These are phyloP conservation scores for Drosophila subpulchrella DNA, from an alignment of 1,140 invertebrate genomes.

Conservation along the genomic window DNA sequence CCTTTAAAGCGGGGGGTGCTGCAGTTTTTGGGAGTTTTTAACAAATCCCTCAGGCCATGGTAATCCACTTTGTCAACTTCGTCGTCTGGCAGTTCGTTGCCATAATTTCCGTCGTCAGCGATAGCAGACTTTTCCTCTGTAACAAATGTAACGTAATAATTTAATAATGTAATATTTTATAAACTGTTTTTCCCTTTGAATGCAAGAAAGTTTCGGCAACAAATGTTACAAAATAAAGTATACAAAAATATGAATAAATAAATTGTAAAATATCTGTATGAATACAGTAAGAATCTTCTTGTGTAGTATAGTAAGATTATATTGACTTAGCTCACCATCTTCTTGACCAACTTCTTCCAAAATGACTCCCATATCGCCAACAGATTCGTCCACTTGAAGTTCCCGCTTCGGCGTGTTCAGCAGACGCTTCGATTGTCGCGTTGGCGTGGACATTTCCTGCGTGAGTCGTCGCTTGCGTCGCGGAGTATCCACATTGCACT, in stretches of 20 bases:
- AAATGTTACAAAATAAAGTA: too few species aligned
- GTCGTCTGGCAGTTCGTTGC: conserved; percentile 47
- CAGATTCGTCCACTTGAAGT: conserved; percentile 52
- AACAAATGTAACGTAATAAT: too few species aligned
- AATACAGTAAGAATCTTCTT: too few species aligned
- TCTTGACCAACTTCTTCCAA: conserved; percentile 46
- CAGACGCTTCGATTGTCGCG: conserved; percentile 47
- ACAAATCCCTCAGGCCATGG: conserved; percentile 56
- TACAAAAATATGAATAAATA: too few species aligned
- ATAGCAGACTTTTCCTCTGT: conserved; percentile 6
- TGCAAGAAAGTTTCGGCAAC: too few species aligned
- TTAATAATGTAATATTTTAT: too few species aligned
- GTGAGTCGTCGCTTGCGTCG: conserved; percentile 53
- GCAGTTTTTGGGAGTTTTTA: conserved; percentile 66
- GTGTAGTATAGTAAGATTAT: background rate
- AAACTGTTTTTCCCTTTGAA: background rate
- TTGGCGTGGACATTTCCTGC: conserved; percentile 51
- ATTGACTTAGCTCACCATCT: conserved; percentile 32
- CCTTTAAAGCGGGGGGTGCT: conserved; percentile 73
- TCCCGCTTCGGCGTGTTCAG: conserved; percentile 35
- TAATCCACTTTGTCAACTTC: conserved; percentile 57
- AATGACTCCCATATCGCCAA: conserved; percentile 67
- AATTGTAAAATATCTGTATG: too few species aligned
- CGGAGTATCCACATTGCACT: conserved; percentile 22
- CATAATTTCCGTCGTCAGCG: conserved; percentile 60